Evolutionary conservation across 2,797 vertebrate genomes (phyloP).

Genomic region (Notolabrus celidotus): DNA sequence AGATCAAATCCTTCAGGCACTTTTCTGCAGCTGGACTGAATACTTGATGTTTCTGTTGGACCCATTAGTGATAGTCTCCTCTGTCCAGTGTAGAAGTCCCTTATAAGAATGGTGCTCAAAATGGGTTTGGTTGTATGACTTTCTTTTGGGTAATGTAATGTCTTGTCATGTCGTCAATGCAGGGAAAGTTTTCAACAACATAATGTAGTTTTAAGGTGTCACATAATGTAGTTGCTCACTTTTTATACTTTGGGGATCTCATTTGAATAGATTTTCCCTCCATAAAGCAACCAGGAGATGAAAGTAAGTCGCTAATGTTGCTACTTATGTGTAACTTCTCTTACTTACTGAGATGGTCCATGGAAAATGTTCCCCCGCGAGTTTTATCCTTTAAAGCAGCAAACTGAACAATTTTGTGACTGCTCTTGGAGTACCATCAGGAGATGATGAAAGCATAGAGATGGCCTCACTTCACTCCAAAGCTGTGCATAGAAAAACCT

Average conservation of each 20-base stretch:
- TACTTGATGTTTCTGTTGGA: slow-evolving; percentile 46
- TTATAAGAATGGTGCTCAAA: too few relatives aligned
- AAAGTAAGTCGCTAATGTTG: slow-evolving; percentile 28
- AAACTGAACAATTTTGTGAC: slow-evolving; percentile 45
- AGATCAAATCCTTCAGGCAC: slow-evolving; percentile 65
- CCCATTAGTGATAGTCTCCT: slow-evolving; percentile 51
- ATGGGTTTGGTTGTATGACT: background rate
- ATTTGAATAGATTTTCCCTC: background rate
- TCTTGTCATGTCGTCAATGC: slow-evolving; percentile 2
- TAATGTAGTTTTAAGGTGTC: background rate
- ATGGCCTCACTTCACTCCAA: slow-evolving; percentile 1
- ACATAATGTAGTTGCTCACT: background rate
- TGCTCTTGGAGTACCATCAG: slow-evolving; percentile 4
- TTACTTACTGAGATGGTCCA: slow-evolving; percentile 1
- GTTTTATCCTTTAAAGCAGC: slow-evolving; percentile 48
- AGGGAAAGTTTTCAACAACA: background rate
- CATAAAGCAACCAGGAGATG: slow-evolving; percentile 32
- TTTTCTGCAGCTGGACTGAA: slow-evolving; percentile 45
- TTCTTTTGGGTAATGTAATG: background rate
- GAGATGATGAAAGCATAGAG: slow-evolving; percentile 46
- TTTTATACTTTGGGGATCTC: too few relatives aligned
- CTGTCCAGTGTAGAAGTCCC: slow-evolving; percentile 34
- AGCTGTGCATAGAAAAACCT: slow-evolving; percentile 6
- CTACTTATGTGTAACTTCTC: slow-evolving; percentile 8
- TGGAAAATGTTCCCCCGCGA: slow-evolving; percentile 8